Evolutionary conservation across 1,140 invertebrate species (phyloP), one percentile per base, ranked within the genome.

Genomic region (Drosophila parabipectinata): DNA sequence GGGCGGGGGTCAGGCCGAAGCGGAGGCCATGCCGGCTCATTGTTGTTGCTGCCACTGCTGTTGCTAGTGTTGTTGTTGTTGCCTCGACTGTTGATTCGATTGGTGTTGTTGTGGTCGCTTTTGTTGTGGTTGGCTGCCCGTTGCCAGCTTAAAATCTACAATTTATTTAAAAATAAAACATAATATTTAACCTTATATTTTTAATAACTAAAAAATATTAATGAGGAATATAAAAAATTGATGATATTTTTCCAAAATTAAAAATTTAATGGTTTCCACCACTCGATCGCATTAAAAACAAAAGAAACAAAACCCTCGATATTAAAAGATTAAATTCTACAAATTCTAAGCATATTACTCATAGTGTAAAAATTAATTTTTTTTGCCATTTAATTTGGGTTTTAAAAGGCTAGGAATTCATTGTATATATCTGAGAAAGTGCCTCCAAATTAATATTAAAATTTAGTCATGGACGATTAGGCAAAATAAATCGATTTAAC

Each of bases 81-180:
- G 53, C 28, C 32, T 30, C 48, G 55, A 76, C 72, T 68, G 63
- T 44, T 61, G 56, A 21, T 45, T 76, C 51, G 51, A 63, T 76
- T 75, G 56, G 50, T 79, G 60, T 79, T 80, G 64, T 73, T 67
- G 74, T 68, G 47, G 53, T 48, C 59, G 48, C 47, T 72, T 66
- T 80, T 75, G 58, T 79, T 82, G 79, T 83, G 80, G 80, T 83
- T 84, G 81, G 81, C 63, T 80, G 66, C 59, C 81, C 58, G 51
- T 72, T 85, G 55, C 59, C 56, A 64, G 18, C 45, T 50, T 32
- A 21, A 53, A 39, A 51, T 44, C 28, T 37, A 4, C 12, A 51
- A 53, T 57, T 53, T 14, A 12, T 34, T 28, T 34, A 1, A 28
- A 34, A 32, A n/a, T n/a, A n/a, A 10, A 32, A 9, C 1, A 32